Evolutionary conservation across 1,140 invertebrate genomes (phyloP).

Genomic region (Riptortus pedestris): DNA sequence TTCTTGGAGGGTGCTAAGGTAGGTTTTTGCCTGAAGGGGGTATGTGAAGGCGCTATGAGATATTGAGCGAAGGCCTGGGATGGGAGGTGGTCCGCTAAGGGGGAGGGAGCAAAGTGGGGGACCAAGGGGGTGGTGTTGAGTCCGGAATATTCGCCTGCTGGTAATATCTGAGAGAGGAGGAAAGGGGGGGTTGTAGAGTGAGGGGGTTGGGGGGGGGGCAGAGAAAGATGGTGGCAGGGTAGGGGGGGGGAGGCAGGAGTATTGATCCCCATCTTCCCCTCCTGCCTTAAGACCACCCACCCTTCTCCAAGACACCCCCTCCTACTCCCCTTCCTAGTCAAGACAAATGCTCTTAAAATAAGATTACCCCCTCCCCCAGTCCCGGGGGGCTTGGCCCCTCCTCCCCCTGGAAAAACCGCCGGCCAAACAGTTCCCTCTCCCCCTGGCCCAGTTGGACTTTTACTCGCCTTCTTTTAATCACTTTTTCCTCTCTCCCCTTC

Average conservation of each 20-base stretch:
- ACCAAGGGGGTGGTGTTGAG: not conserved
- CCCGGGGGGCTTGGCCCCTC: not conserved
- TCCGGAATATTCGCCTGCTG: slow-evolving; percentile 8
- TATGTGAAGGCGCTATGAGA: too few species aligned
- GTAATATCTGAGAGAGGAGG: slow-evolving; percentile 8
- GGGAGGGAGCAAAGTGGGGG: not conserved
- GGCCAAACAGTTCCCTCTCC: too few species aligned
- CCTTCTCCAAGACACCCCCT: not conserved
- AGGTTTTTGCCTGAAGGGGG: too few species aligned
- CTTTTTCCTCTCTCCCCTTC: not conserved
- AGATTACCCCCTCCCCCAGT: slow-evolving; percentile 9
- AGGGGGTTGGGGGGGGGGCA: not conserved
- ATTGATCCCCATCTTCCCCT: slow-evolving; percentile 16
- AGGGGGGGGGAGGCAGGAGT: not conserved
- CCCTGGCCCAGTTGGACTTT: too few species aligned
- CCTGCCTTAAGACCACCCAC: slow-evolving; percentile 10
- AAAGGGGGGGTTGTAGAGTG: not conserved
- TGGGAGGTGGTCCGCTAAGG: too few species aligned
- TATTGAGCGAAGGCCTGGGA: not conserved
- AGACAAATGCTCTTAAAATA: slow-evolving; percentile 18
- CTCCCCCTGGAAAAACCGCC: too few species aligned
- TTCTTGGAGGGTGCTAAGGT: too few species aligned
- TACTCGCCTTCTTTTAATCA: slow-evolving; percentile 6
- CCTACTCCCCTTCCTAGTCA: not conserved
- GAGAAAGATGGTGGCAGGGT: not conserved